Conservation (phyloP, 2,113 vertebrate genomes). For the Strix aluco region DNA sequence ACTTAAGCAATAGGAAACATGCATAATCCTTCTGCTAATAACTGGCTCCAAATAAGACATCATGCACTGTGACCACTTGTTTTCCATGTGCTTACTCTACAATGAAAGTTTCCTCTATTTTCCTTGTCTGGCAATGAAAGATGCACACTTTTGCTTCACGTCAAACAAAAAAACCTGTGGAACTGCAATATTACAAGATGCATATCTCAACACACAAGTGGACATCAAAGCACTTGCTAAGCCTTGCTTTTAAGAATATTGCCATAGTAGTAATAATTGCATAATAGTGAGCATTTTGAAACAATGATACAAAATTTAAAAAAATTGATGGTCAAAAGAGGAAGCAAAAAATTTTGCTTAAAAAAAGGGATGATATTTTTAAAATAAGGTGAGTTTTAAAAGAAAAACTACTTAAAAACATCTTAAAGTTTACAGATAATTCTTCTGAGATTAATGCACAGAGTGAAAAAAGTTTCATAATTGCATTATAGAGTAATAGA, state of each 20-base stretch:
- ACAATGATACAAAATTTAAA: background rate
- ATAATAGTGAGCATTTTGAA: background rate
- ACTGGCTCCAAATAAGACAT: background rate
- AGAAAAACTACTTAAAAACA: background rate
- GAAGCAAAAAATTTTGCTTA: background rate
- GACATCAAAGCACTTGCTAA: background rate
- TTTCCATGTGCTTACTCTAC: background rate
- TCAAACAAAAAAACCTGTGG: background rate
- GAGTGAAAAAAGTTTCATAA: slow-evolving; percentile 52
- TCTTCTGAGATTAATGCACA: background rate
- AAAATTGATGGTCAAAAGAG: background rate
- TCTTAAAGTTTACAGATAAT: background rate
- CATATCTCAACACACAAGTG: background rate
- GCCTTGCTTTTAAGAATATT: background rate
- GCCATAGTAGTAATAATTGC: background rate
- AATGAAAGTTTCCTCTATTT: background rate
- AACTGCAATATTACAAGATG: background rate
- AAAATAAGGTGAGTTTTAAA: background rate
- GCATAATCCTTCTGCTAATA: background rate
- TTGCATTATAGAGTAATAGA: slow-evolving; percentile 47
- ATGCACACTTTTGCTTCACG: background rate
- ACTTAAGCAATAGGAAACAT: background rate
- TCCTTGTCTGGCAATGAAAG: background rate
- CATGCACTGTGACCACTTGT: background rate
- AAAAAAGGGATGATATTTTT: background rate